Conservation (phyloP, 2,797 vertebrate species). For the Buceros bicornis region DNA sequence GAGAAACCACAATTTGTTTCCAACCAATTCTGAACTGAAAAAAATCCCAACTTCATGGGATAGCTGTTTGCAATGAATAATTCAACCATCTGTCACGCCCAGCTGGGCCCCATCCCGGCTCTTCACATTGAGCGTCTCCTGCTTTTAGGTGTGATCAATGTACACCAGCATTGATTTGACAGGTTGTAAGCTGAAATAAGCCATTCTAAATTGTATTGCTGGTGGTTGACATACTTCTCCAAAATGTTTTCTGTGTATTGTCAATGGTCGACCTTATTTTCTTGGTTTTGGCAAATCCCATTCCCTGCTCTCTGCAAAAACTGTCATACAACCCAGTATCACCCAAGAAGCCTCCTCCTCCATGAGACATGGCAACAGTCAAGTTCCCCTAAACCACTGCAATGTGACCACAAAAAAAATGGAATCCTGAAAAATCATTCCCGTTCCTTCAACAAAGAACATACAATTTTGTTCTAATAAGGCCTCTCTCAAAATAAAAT, state of each 20-base stretch:
- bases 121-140: background rate
- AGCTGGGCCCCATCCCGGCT: slow-evolving; percentile 24
- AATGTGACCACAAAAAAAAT: background rate
- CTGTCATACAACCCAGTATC: background rate
- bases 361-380: accelerated
- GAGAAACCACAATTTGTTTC: slow-evolving; percentile 46
- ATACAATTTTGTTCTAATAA: background rate
- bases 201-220: background rate
- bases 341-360: background rate
- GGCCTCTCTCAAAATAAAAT: background rate
- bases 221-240: background rate
- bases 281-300: background rate
- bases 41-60: background rate
- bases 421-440: background rate
- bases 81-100: slow-evolving; percentile 48
- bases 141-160: background rate
- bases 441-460: background rate
- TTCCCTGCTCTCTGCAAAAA: background rate
- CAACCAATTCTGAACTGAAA: background rate
- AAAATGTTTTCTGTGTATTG: background rate
- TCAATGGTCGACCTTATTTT: background rate
- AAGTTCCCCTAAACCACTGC: background rate
- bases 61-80: slow-evolving; percentile 50
- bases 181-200: background rate
- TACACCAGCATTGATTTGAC: background rate